phyloP scores from a whole-genome alignment of 2,797 vertebrate genomes.

The Staurois parvus region DNA sequence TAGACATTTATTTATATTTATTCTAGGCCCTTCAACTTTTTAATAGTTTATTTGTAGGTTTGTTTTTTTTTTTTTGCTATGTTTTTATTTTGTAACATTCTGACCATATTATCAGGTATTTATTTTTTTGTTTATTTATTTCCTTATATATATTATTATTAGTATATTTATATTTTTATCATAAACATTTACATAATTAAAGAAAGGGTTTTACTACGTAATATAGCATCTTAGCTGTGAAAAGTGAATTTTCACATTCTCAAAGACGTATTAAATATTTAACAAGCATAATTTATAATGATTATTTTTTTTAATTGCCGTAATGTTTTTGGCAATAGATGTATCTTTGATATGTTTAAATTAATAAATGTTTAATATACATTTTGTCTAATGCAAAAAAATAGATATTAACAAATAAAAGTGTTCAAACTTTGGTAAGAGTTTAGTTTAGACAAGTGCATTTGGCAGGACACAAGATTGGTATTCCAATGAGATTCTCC shows the following conservation, averaged over 20 bases:
- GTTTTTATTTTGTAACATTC: too few species aligned
- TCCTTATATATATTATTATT: background rate
- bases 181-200: background rate
- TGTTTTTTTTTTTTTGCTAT: too few species aligned
- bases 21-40: too few species aligned
- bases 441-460: background rate
- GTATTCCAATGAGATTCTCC: slow-evolving; percentile 35
- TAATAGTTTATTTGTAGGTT: too few species aligned
- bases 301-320: background rate
- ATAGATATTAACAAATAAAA: background rate
- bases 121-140: background rate
- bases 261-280: too few species aligned
- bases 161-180: background rate
- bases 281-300: background rate
- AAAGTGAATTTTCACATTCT: background rate
- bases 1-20: too few species aligned
- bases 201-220: background rate
- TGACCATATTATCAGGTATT: too few species aligned
- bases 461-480: slow-evolving; percentile 13
- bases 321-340: too few species aligned
- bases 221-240: too few species aligned
- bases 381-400: background rate
- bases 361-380: background rate
- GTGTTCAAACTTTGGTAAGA: background rate
- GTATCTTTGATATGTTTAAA: too few species aligned